Conservation (phyloP, 1,140 invertebrate species). For the Orchesella cincta region DNA sequence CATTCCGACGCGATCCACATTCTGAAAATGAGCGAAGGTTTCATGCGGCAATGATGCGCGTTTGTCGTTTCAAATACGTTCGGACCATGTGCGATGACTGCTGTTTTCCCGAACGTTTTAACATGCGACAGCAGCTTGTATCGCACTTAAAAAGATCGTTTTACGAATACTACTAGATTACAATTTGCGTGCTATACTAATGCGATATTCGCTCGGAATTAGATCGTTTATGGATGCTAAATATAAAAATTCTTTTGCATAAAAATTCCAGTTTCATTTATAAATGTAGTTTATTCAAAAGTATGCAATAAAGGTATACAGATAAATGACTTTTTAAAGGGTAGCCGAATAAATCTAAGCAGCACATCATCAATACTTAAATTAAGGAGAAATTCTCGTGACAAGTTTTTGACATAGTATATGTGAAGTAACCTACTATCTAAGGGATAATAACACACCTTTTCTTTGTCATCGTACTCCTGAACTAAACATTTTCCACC, state of each 20-base stretch:
- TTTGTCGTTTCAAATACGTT: no score
- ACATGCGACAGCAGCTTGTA: no score
- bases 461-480: background rate
- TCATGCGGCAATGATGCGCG: no score
- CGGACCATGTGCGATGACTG: no score
- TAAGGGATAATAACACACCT: background rate
- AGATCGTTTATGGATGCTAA: background rate
- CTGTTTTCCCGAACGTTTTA: no score
- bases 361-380: background rate
- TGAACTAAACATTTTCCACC: background rate
- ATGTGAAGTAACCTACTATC: background rate
- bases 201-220: background rate
- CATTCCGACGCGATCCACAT: no score
- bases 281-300: background rate
- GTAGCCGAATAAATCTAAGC: background rate
- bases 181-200: background rate
- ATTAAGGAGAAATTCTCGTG: background rate
- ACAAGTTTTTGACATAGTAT: background rate
- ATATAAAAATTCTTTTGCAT: background rate
- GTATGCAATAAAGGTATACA: conserved; percentile 8
- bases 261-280: background rate
- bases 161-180: no score
- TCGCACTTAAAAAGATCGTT: no score
- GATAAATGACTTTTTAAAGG: background rate
- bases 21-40: no score